Base-by-base conservation (phyloP, 2,888 invertebrate species). In the Stomorhina lunata region DNA sequence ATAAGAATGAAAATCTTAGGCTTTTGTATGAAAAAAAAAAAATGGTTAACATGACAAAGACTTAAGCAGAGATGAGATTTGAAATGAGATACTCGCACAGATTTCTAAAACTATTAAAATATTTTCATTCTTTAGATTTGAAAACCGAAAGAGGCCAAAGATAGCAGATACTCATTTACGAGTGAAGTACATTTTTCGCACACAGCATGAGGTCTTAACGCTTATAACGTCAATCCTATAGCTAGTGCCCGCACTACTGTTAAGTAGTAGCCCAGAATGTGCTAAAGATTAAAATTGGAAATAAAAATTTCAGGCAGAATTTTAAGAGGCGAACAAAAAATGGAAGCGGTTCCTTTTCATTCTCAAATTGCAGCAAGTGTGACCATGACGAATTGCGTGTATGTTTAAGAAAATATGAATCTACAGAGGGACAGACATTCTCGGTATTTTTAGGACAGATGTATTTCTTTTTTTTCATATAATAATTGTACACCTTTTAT, bases 381-480 rank as follows among this genome's bases (percentile, higher is more conserved):
- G 81, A 82, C 81, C 81, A 82, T 78, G 81, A 78, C 73, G 78
- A 78, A 82, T 82, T 71, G 57, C 65, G 57, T 50, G 71, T 57
- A 55, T 57, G 25, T 27, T 15, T 17, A n/a, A 37, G 29, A 40
- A 43, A 10, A 43, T 6, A 53, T 32, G 20, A n/a, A 32, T 17
- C 25, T 25, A 68, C 40, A 22, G 10, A 4, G 2, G 5, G 50
- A 53, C 53, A 9, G 37, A 63, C 32, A n/a, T n/a, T n/a, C n/a
- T n/a, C n/a, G n/a, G 37, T 27, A 37, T 0, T 25, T 48, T 48
- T 55, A 27, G 57, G 32, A 43, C 53, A 78, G 53, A 55, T 79
- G 71, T n/a, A 32, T 32, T 63, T 40, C 29, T 59, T 59, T 73
- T 43, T 40, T 20, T 34, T 32, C 27, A 12, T 48, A 15, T 2